Evolutionary conservation across 2,113 vertebrate species (phyloP), one percentile per base, ranked within the genome.

Genomic region (Numida meleagris): DNA sequence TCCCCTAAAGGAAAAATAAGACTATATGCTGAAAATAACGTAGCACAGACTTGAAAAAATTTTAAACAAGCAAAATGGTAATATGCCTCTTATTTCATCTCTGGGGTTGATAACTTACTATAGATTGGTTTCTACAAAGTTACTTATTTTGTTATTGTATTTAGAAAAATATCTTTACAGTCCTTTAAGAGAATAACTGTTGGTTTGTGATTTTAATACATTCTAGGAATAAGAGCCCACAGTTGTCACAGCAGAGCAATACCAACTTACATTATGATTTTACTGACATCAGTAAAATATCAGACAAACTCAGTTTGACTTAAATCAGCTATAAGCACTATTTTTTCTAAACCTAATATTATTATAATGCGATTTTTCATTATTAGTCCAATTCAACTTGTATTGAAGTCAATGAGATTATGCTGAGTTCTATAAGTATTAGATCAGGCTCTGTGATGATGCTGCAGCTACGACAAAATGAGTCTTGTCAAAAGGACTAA

Each of bases 321-420:
- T 85, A 95, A 94, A 96, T 96, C 96, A 95, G 88, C 93, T 95
- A 95, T 93, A 95, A 97, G 93, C 93, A 86, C 82, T 91, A 94
- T 90, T 96, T 95, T 97, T 89, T 23, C 66, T 55, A 94, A 96
- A 94, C 48, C 57, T 96, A 95, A 94, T 91, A 95, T 96, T 86
- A 95, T 86, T 96, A 91, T 95, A 91, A 97, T 95, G 88, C 4
- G 66, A 95, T 96, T 95, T 94, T 94, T 96, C 91, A 93, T 95
- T 96, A 96, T 96, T 96, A 96, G 94, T 95, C 76, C 93, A 95
- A 94, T 95, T 94, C 95, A 91, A 96, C 86, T 94, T 95, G 88
- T 88, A 95, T 81, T 83, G 93, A 95, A 96, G 90, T 91, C 96
- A 97, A 94, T 88, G 85, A 96, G 93, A 96, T 96, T 97, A 94